Evolutionary conservation across 53 echinoderm and acorn worm genomes (phyloP).

Genomic region (Echinarachnius parma): DNA sequence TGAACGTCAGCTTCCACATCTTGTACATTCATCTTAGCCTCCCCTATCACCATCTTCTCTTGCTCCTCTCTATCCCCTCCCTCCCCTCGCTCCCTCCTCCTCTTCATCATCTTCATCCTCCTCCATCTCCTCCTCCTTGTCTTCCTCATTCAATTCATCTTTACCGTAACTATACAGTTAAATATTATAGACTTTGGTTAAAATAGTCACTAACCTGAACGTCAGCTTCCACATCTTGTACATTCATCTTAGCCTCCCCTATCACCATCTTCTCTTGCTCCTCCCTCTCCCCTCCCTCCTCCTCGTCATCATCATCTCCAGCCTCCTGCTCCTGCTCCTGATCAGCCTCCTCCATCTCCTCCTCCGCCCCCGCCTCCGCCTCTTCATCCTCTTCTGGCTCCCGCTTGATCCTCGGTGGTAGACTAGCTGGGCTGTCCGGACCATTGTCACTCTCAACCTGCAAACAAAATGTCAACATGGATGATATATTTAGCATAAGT

Average conservation of each 20-base stretch:
- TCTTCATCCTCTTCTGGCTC: constrained; percentile 51
- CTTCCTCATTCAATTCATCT: constrained; percentile 46
- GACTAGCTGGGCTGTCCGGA: constrained; percentile 64
- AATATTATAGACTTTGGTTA: no score
- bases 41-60: constrained; percentile 1
- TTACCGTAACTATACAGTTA: no score
- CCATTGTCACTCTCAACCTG: constrained; percentile 59
- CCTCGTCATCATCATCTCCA: constrained; percentile 43
- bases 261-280: constrained; percentile 14
- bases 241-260: constrained; percentile 19
- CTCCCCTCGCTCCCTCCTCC: constrained; percentile 31
- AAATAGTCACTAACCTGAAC: constrained; percentile 34
- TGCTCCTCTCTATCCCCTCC: constrained; percentile 18
- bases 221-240: constrained; percentile 36
- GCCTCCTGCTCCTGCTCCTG: constrained; percentile 57
- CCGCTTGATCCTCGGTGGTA: constrained; percentile 61
- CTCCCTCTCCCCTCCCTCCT: constrained; percentile 43
- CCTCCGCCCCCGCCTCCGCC: constrained; percentile 51
- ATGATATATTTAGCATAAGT: no score
- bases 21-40: constrained; percentile 28
- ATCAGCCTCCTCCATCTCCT: constrained; percentile 42
- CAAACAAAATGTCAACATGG: no score
- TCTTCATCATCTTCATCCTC: constrained; percentile 48
- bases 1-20: constrained; percentile 38
- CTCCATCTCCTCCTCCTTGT: constrained; percentile 52